Evolutionary conservation across 2,888 invertebrate species (phyloP).

Genomic region (Hesperia comma): DNA sequence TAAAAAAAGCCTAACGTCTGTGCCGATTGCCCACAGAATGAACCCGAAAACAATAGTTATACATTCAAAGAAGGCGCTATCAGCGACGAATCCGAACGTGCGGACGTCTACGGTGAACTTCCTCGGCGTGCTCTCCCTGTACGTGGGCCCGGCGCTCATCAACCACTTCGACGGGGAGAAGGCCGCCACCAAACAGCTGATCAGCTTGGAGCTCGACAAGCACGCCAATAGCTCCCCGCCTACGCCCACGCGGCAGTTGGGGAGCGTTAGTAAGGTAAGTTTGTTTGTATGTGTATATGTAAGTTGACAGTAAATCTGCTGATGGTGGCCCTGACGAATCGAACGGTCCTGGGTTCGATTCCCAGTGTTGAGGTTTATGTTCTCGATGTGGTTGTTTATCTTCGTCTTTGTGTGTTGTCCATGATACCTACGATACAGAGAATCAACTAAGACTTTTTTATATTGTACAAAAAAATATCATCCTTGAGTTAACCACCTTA

Average conservation of each 20-base stretch:
- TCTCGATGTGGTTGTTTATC: too few relatives aligned
- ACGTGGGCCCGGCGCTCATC: slow-evolving; percentile 90
- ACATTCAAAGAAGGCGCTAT: slow-evolving; percentile 91
- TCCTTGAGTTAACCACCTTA: too few relatives aligned
- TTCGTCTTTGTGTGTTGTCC: too few relatives aligned
- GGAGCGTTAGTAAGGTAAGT: slow-evolving; percentile 71
- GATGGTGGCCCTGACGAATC: too few relatives aligned
- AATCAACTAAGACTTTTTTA: too few relatives aligned
- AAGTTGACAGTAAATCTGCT: too few relatives aligned
- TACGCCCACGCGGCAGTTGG: slow-evolving; percentile 87
- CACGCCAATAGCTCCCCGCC: slow-evolving; percentile 90
- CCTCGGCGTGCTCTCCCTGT: slow-evolving; percentile 91
- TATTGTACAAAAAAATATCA: too few relatives aligned
- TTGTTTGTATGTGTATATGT: too few relatives aligned
- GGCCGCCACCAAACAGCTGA: slow-evolving; percentile 91
- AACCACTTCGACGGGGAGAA: slow-evolving; percentile 94
- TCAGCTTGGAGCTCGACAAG: slow-evolving; percentile 94
- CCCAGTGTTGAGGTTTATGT: too few relatives aligned
- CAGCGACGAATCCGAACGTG: slow-evolving; percentile 93
- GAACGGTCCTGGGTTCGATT: too few relatives aligned
- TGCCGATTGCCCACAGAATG: slow-evolving; percentile 65
- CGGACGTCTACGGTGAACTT: slow-evolving; percentile 90
- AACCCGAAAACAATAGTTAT: slow-evolving; percentile 90
- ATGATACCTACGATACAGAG: too few relatives aligned
- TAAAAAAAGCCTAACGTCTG: too few relatives aligned